Evolutionary conservation across 2,888 invertebrate species (phyloP).

Genomic region (Cyclophora punctaria): DNA sequence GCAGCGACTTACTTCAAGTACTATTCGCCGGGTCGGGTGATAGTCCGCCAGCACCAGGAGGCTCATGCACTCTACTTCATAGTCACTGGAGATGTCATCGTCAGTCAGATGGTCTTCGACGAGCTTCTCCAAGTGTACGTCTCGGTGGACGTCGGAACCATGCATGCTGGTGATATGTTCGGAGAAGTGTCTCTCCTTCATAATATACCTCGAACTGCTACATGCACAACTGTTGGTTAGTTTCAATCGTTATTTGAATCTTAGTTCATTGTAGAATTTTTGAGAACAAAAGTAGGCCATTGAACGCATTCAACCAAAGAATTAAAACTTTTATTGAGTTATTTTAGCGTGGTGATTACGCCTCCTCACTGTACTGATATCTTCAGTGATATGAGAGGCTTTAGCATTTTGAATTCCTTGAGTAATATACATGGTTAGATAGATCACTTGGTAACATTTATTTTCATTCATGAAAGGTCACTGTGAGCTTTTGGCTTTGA

Average conservation of each 20-base stretch:
- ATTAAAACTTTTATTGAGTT: no score
- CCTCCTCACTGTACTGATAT: no score
- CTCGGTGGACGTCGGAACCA: slow-evolving; percentile 62
- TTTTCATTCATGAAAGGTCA: slow-evolving; percentile 37
- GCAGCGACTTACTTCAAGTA: slow-evolving; percentile 77
- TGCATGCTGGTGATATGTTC: slow-evolving; percentile 77
- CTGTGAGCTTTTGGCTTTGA: slow-evolving; percentile 78
- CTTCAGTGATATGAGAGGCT: no score
- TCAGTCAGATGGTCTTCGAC: slow-evolving; percentile 70
- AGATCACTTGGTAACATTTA: no score
- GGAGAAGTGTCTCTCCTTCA: slow-evolving; percentile 80
- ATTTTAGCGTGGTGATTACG: no score
- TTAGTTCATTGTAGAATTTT: no score
- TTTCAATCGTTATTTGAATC: neutral
- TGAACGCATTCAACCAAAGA: no score
- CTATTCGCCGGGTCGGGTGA: slow-evolving; percentile 71
- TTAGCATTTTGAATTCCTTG: no score
- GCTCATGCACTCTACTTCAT: slow-evolving; percentile 79
- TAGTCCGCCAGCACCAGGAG: slow-evolving; percentile 77
- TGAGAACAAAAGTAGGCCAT: no score
- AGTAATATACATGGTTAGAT: no score
- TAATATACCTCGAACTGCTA: slow-evolving; percentile 75
- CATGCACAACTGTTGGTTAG: slow-evolving; percentile 73
- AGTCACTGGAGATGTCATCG: slow-evolving; percentile 70
- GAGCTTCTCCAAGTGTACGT: slow-evolving; percentile 58